Percentiles rank a stretch among this genome's conserved stretches.
These are phyloP conservation scores for Eupithecia insigniata DNA, from an alignment of 2,888 invertebrate species.

Conservation along the genomic window DNA sequence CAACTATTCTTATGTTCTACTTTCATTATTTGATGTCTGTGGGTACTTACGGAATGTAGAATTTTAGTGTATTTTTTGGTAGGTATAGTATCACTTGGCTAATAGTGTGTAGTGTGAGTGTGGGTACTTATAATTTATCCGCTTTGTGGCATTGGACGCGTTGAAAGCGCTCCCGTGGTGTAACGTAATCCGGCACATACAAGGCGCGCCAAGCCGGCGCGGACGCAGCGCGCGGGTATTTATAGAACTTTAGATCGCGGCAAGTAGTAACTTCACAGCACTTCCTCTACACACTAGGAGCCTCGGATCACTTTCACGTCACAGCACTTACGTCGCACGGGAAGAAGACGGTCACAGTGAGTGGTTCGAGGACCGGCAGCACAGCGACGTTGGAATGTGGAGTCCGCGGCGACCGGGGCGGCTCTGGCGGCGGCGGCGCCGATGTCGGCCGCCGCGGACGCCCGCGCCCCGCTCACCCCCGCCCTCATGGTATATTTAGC, in stretches of 20 bases:
- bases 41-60: constrained; percentile 23
- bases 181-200: constrained; percentile 77
- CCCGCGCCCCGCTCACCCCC: constrained; percentile 45
- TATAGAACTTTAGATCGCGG: constrained; percentile 55
- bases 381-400: constrained; percentile 87
- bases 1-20: not conserved
- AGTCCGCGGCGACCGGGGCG: constrained; percentile 88
- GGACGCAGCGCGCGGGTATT: constrained; percentile 54
- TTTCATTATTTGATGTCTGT: not conserved
- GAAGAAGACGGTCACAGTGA: constrained; percentile 82
- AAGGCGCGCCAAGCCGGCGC: constrained; percentile 69
- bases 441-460: constrained; percentile 50
- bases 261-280: constrained; percentile 47
- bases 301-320: constrained; percentile 63
- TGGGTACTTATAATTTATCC: constrained; percentile 42
- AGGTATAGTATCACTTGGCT: constrained; percentile 34
- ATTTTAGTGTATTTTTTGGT: not conserved
- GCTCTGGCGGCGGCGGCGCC: constrained; percentile 79
- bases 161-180: constrained; percentile 50
- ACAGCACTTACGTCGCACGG: constrained; percentile 84
- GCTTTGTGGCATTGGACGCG: constrained; percentile 22
- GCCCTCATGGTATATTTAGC: constrained; percentile 70
- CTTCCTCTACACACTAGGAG: constrained; percentile 62
- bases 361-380: constrained; percentile 77
- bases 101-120: constrained; percentile 62